Conservation (phyloP, 2,113 vertebrate species). For the Rhadina sibilatrix region DNA sequence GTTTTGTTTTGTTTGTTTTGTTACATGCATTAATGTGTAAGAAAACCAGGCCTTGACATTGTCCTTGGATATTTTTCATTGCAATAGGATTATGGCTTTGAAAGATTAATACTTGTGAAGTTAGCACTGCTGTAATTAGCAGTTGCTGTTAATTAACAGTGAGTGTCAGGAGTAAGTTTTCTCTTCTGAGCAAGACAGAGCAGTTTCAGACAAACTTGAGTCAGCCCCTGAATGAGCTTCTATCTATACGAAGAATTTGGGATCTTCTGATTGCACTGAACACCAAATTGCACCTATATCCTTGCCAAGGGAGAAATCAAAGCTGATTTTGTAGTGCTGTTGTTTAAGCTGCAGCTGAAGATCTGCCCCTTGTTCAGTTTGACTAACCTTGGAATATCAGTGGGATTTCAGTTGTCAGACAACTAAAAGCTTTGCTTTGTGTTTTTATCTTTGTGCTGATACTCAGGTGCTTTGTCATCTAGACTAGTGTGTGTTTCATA, state of each 20-base stretch:
- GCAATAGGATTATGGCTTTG: background rate
- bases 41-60: background rate
- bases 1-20: background rate
- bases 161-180: background rate
- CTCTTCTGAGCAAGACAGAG: background rate
- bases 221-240: background rate
- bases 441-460: background rate
- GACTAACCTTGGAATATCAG: background rate
- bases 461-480: background rate
- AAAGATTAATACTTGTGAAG: slow-evolving; percentile 6
- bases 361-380: background rate
- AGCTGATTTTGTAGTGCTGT: background rate
- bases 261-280: background rate
- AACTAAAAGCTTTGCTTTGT: background rate
- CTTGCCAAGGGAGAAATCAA: background rate
- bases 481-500: background rate
- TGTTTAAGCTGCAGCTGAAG: background rate
- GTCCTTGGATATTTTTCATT: background rate
- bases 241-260: background rate
- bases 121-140: background rate
- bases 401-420: background rate
- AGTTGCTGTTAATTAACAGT: background rate
- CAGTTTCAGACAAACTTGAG: background rate
- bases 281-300: background rate
- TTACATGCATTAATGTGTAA: background rate